Conservation (phyloP, 1,140 invertebrate species). For the Grapholita molesta region DNA sequence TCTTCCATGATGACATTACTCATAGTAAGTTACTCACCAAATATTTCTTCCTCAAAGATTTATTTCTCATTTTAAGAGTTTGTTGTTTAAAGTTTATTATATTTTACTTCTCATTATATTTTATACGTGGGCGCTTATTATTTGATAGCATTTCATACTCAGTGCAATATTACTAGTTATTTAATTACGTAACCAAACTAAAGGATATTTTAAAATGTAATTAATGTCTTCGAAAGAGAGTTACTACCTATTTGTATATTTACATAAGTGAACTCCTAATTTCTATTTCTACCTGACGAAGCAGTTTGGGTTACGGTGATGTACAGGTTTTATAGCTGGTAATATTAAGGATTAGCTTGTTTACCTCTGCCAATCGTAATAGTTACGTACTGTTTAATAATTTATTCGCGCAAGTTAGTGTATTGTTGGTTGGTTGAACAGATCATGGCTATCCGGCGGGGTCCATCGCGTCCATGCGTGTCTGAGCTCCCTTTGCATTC, state of each 20-base stretch:
- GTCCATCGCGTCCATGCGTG: background rate
- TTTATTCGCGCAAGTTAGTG: slow-evolving; percentile 74
- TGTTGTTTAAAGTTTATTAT: slow-evolving; percentile 61
- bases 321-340: slow-evolving; percentile 77
- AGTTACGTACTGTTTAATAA: slow-evolving; percentile 75
- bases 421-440: slow-evolving; percentile 59
- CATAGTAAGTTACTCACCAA: slow-evolving; percentile 59
- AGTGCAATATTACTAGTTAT: slow-evolving; percentile 83
- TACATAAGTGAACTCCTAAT: slow-evolving; percentile 75
- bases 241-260: slow-evolving; percentile 77
- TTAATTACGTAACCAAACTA: slow-evolving; percentile 80
- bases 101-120: slow-evolving; percentile 45
- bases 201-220: slow-evolving; percentile 78
- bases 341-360: slow-evolving; percentile 77
- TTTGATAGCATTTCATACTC: slow-evolving; percentile 79
- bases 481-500: background rate
- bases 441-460: slow-evolving; percentile 74
- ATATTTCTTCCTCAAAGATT: slow-evolving; percentile 73
- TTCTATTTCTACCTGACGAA: slow-evolving; percentile 64
- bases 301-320: slow-evolving; percentile 77
- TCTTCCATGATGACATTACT: slow-evolving; percentile 44
- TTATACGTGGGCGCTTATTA: slow-evolving; percentile 75
- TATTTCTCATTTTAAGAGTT: slow-evolving; percentile 70
- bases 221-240: slow-evolving; percentile 70
- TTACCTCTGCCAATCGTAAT: slow-evolving; percentile 79